Conservation (phyloP, 2,888 invertebrate species). For the Ferrisia virgata region DNA sequence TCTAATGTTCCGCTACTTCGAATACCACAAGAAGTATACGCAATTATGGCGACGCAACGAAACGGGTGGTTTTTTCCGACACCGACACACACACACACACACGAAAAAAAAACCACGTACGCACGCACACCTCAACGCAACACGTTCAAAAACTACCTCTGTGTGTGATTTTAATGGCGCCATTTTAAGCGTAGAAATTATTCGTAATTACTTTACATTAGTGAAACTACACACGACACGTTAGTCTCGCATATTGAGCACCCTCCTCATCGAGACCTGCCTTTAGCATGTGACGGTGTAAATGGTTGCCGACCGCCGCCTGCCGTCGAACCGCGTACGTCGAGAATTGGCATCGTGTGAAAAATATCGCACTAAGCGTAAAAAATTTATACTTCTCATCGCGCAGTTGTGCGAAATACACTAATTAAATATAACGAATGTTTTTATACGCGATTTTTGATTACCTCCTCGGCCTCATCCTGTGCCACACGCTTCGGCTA, state of each 20-base stretch:
- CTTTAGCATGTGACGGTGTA: no score
- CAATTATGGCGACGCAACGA: not conserved
- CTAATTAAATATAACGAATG: not conserved
- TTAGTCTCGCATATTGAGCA: not conserved
- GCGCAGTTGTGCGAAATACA: not conserved
- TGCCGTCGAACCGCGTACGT: not conserved
- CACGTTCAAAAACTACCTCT: no score
- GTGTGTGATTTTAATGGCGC: not conserved
- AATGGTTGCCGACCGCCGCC: no score
- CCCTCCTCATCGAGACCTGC: not conserved
- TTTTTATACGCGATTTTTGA: not conserved
- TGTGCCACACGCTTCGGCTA: no score
- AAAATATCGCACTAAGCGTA: not conserved
- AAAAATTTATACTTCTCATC: not conserved
- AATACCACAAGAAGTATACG: not conserved
- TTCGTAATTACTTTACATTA: not conserved
- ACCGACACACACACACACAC: no score
- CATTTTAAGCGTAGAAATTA: not conserved
- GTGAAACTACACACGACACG: not conserved
- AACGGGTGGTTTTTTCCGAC: not conserved
- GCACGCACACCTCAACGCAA: no score
- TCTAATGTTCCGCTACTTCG: not conserved
- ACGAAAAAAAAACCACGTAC: no score
- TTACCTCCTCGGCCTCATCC: not conserved
- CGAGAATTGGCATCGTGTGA: not conserved